Evolutionary conservation across 2,888 invertebrate genomes (phyloP), one percentile per base, ranked within the genome.

Genomic region (Hanleya hanleyi): DNA sequence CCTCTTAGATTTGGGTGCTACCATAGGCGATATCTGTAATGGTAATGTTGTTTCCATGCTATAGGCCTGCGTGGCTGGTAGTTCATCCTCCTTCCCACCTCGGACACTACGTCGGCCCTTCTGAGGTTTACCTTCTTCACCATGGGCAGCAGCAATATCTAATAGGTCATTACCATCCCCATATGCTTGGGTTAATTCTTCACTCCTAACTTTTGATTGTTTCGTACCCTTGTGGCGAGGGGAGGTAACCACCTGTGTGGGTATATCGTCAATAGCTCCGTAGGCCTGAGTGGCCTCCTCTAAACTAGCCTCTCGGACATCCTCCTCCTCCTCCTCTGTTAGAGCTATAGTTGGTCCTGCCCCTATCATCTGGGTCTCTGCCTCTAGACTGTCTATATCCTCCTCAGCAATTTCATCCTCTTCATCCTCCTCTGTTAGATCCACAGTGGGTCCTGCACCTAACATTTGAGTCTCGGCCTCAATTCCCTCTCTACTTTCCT

Each of bases 231-330:
- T 66, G 62, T 71, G 26, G 73, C 75, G 29, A 9, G 15, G 35
- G 26, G 67, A 41, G 9, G 18, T 41, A 18, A n/a, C n/a, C n/a
- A n/a, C n/a, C n/a, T 36, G 18, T 15, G n/a, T 38, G 7, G 32
- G 36, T 47, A 18, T 38, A 50, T 67, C 74, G 35, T 67, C 76
- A n/a, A 26, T 69, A 50, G 69, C 77, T 75, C 69, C 69, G 73
- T 80, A 83, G 7, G 75, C 74, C 38, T 76, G 72, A 15, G 83
- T 83, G 7, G 80, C 78, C 26, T 79, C 77, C 6, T 26, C 47
- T 41, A n/a, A n/a, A n/a, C n/a, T n/a, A 29, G 18, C 15, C 36
- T 35, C 41, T 57, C 32, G 57, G 6, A 18, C 35, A 18, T 36
- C 36, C 57, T 68, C 65, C 15, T 68, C 49, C n/a, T 69, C 29